Base-by-base conservation (phyloP, 2,888 invertebrate species). In the Drosophila robusta region DNA sequence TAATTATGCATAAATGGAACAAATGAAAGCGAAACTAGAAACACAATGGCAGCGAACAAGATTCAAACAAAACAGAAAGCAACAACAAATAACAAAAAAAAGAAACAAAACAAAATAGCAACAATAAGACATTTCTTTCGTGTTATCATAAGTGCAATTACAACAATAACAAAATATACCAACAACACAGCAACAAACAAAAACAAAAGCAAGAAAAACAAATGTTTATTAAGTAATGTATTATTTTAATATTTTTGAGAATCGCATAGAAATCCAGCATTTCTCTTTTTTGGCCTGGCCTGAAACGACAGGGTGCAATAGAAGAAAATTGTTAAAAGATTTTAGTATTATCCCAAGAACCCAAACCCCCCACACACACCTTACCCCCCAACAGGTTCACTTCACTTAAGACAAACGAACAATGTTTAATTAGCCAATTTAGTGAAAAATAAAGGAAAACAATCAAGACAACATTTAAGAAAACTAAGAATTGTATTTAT, bases 121-220 rank as follows among this genome's bases (percentile, higher is more conserved):
- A 44, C 16, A 39, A 16, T 39, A 50, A 36, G 41, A 66, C 49
- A 64, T 45, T 56, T 26, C 56, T 52, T 39, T 65, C 71, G 41
- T 70, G 72, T 65, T 65, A 65, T 61, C 71, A 66, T 61, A 74
- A 74, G 76, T 74, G 74, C 74, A 74, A 74, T 74, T 75, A 74
- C 60, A 70, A 62, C 38, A 61, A 45, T 34, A 72, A 70, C 36
- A 58, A 36, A 3, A 49, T 9, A 61, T 29, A 29, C 29, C 29
- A 29, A 8, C 29, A 29, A 8, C 8, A 34, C 16, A 68, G 22
- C 24, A 50, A 51, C 50, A 47, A 39, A 39, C 42, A 47, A 44
- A 26, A 39, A 32, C n/a, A 39, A 36, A 7, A 44, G 29, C 14
- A 26, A 18, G 1, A 51, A n/a, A 34, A 52, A 26, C 12, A 52